Percentiles rank a stretch among this genome's conserved stretches.
phyloP scores from a whole-genome alignment of 2,888 invertebrate species.

The Invenusta paracnida region DNA sequence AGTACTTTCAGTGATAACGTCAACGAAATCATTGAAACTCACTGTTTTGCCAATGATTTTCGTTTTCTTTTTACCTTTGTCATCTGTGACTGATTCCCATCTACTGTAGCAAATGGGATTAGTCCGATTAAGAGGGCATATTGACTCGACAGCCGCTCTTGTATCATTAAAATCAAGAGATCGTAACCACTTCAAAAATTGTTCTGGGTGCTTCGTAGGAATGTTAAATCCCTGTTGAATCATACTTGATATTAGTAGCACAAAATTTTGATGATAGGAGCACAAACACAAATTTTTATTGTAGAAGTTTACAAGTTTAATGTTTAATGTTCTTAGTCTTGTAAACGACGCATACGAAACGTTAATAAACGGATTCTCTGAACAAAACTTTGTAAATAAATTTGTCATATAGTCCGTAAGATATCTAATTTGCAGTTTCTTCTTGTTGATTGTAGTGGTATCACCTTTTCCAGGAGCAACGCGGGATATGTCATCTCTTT shows the following conservation, averaged over 20 bases:
- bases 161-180: background rate
- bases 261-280: constrained; percentile 11
- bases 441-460: background rate
- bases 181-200: background rate
- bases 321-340: constrained; percentile 7
- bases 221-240: background rate
- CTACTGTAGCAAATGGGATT: background rate
- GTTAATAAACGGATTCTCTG: constrained; percentile 9
- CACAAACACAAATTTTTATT: background rate
- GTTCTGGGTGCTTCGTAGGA: constrained; percentile 10
- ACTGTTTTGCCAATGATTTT: background rate
- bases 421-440: background rate
- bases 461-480: background rate
- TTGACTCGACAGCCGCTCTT: background rate
- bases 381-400: background rate
- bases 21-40: background rate
- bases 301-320: constrained; percentile 16
- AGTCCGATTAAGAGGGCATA: background rate
- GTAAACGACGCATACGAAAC: background rate
- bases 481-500: background rate
- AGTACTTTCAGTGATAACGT: background rate
- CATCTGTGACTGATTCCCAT: background rate
- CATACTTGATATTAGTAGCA: background rate
- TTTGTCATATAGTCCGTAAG: background rate
- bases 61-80: background rate